Base-by-base conservation (phyloP, 2,888 invertebrate genomes). In the Eristalis tenax region DNA sequence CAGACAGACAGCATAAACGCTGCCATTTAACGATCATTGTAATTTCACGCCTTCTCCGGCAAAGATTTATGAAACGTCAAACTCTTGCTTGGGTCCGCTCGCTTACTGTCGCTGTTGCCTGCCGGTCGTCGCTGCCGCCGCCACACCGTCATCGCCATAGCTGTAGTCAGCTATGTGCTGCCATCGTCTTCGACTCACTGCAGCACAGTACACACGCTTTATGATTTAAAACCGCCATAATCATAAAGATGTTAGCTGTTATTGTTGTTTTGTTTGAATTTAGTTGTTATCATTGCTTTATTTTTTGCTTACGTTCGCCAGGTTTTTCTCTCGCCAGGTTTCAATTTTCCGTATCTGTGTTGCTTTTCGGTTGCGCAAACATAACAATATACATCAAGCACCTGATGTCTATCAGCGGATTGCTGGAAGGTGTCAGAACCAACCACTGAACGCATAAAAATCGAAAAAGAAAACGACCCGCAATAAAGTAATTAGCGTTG, bases 11-110 rank as follows among this genome's bases (percentile, higher is more conserved):
- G 76, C 87, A 83, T 83, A 87, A 87, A 87, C 71, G 87, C 83
- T 83, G 87, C 87, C 76, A 83, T 83, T 87, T 87, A 87, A 87
- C 87, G 87, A 87, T 79, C 87, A 80, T 87, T 83, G 87, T 87
- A 83, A 83, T 87, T 87, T 87, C 87, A 87, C 87, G 87, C 87
- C 87, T 87, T 87, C 83, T 70, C 70, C 76, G 64, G 69, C 56
- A 32, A 59, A 83, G 87, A 87, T 87, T 87, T 87, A 87, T 87
- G 79, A 83, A 87, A 87, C 87, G 83, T 87, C 87, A 83, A 83
- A 77, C 75, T 83, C 83, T 83, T 79, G 79, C 61, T 26, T 26
- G 59, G 68, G 50, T 61, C 71, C 76, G 63, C 38, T 73, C 15
- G 64, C 65, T 66, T 50, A 56, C 57, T 57, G 22, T 59, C 59